phyloP scores from a whole-genome alignment of 2,113 vertebrate genomes.

The Furnarius figulus region DNA sequence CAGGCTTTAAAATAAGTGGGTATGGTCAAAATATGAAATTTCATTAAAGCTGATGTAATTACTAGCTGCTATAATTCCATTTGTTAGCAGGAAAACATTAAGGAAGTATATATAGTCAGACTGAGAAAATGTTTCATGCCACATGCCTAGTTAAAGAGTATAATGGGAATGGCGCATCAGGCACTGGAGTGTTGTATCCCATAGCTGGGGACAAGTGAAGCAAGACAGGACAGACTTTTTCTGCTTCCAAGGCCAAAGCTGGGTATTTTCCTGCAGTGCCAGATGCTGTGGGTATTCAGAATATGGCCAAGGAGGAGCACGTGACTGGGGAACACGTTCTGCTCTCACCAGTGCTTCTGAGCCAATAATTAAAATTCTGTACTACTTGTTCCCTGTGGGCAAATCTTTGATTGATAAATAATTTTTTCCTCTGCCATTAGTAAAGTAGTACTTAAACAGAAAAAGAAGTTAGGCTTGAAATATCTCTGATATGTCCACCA shows the following conservation, averaged over 20 bases:
- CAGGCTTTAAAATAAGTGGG: not conserved
- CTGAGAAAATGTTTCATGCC: not conserved
- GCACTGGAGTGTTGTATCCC: not conserved
- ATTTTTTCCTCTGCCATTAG: not conserved
- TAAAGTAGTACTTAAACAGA: not conserved
- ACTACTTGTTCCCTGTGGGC: not conserved
- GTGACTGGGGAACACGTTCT: rapidly evolving
- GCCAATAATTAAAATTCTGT: not conserved
- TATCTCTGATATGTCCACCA: not conserved
- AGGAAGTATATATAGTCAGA: not conserved
- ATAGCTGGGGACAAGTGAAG: not conserved
- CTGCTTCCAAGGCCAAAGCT: not conserved
- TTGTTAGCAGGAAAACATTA: conserved; percentile 2
- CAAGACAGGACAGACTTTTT: not conserved
- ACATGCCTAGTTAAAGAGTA: not conserved
- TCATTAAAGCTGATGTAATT: conserved; percentile 20
- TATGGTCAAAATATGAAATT: not conserved
- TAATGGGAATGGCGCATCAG: not conserved
- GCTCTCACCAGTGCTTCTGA: not conserved
- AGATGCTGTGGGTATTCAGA: not conserved
- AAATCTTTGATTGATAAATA: not conserved
- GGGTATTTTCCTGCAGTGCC: not conserved
- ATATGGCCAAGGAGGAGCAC: not conserved
- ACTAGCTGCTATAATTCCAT: not conserved
- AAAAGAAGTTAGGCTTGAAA: not conserved